Base-by-base conservation (phyloP, 2,113 vertebrate genomes). In the Hirundichthys speculiger region DNA sequence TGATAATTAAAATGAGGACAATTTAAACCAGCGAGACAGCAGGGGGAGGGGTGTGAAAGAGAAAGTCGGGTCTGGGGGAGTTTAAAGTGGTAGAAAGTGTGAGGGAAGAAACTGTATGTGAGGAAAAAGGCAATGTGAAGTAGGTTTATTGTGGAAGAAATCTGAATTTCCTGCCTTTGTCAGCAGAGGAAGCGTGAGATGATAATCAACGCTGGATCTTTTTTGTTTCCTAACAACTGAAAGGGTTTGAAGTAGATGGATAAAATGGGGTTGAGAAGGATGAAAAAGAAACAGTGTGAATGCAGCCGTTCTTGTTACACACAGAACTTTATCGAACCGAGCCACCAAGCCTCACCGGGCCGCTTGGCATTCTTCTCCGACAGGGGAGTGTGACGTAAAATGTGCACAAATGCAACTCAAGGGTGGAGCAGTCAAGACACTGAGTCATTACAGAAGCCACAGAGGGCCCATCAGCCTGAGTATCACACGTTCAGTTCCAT, bases 1-100 rank as follows among this genome's bases (percentile, higher is more conserved):
- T 25, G 21, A 68, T 2, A 15, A 70, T 47, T 67, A 61, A 80
- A 83, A 82, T 15, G 73, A 83, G 78, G 82, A 80, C 82, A 76
- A 61, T 27, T n/a, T 34, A 14, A 67, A 61, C n/a, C n/a, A n/a
- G n/a, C n/a, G n/a, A 56, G 74, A 45, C 16, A 49, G 65, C 34
- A 43, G 24, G 51, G 52, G 18, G 46, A 72, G 38, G 50, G 70
- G 54, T 59, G 67, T 58, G 64, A 80, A 57, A 68, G 19, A 34
- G 14, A 65, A 66, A 75, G 64, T 24, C 20, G 15, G 18, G 43
- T 22, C 22, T n/a, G 42, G 13, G 34, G 38, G 30, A 42, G 20
- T 63, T 57, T 50, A 51, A 49, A 54, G 49, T 48, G 56, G 5
- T 4, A 20, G 43, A 25, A 22, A 48, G 48, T 22, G 7, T n/a